Evolutionary conservation across 2,113 vertebrate genomes (phyloP).

Genomic region (Empidonax traillii): DNA sequence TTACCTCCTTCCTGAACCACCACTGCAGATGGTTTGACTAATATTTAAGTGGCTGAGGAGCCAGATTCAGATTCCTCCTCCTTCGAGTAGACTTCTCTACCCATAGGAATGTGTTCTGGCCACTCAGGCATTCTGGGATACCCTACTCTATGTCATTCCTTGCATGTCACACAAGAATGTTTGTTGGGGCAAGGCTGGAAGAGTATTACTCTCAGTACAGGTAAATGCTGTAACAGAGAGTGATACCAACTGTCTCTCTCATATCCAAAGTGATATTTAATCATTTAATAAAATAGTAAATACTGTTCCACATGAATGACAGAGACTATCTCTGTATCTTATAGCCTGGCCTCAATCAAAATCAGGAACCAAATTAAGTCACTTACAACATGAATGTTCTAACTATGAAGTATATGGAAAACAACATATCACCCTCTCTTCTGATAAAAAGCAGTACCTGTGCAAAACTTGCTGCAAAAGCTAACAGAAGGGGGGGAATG

Average conservation of each 20-base stretch:
- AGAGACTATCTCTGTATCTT: not conserved
- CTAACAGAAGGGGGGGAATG: not conserved
- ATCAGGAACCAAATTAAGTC: not conserved
- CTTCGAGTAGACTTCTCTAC: not conserved
- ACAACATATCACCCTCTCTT: not conserved
- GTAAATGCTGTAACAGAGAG: not conserved
- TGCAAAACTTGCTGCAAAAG: not conserved
- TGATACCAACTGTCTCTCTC: not conserved
- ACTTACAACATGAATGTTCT: not conserved
- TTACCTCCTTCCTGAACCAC: not conserved
- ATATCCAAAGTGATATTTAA: not conserved
- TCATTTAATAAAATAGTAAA: not conserved
- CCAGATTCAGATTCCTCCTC: not conserved
- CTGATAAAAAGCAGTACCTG: not conserved
- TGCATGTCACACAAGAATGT: not conserved
- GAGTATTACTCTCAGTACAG: not conserved
- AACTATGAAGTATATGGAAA: not conserved
- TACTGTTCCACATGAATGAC: not conserved
- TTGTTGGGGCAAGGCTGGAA: not conserved
- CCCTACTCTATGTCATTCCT: not conserved
- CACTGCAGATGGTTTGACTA: not conserved
- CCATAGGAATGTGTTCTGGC: not conserved
- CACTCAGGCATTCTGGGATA: not conserved
- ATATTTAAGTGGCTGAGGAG: not conserved
- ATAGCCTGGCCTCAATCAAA: not conserved